Conservation (phyloP, 1,140 invertebrate species). For the Maconellicoccus hirsutus region DNA sequence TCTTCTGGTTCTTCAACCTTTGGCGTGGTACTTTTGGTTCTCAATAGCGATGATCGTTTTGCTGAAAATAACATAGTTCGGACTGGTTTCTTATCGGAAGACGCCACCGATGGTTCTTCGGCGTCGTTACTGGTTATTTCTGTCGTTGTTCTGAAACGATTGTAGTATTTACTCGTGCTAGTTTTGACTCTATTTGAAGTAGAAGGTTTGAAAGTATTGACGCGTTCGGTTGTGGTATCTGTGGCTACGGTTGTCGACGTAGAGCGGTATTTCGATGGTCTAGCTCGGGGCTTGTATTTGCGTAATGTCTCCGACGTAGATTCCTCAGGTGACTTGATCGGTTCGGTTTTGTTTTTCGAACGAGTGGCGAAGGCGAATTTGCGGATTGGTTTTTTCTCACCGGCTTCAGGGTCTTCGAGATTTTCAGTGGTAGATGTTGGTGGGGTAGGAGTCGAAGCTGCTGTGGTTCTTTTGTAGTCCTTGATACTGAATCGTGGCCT, state of each 20-base stretch:
- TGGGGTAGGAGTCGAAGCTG: neutral
- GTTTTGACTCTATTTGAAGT: slow-evolving; percentile 26
- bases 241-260: slow-evolving; percentile 23
- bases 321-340: slow-evolving; percentile 10
- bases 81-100: slow-evolving; percentile 23
- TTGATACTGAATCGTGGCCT: slow-evolving; percentile 33
- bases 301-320: slow-evolving; percentile 13
- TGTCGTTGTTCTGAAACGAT: slow-evolving; percentile 31
- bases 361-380: neutral
- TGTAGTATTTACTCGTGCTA: slow-evolving; percentile 32
- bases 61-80: slow-evolving; percentile 30
- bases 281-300: slow-evolving; percentile 28
- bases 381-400: slow-evolving; percentile 18
- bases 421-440: slow-evolving; percentile 19
- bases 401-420: slow-evolving; percentile 12
- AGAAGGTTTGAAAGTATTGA: slow-evolving; percentile 13
- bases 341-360: neutral
- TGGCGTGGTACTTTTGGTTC: slow-evolving; percentile 25
- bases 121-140: slow-evolving; percentile 24
- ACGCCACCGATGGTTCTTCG: neutral
- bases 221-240: slow-evolving; percentile 32
- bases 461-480: slow-evolving; percentile 37
- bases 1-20: slow-evolving; percentile 30
- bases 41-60: slow-evolving; percentile 30
- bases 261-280: slow-evolving; percentile 28